phyloP scores from a whole-genome alignment of 2,888 invertebrate genomes.

The Lissocephala sabroskyi region DNA sequence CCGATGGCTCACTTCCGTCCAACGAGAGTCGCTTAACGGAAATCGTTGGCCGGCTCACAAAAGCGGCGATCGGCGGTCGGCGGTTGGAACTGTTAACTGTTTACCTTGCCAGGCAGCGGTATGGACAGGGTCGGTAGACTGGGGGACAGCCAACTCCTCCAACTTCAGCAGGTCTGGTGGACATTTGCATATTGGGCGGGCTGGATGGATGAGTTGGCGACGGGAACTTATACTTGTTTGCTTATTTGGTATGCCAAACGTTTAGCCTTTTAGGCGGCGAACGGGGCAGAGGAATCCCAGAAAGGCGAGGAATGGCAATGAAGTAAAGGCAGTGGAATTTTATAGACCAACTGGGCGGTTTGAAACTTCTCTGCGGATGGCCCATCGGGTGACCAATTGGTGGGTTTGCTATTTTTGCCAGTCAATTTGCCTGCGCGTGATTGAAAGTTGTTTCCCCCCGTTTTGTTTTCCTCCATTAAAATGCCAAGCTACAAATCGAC shows the following conservation, averaged over 20 bases:
- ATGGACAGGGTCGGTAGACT: slow-evolving; percentile 31
- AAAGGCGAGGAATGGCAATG: slow-evolving; percentile 11
- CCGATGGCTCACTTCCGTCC: not conserved
- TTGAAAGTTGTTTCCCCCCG: slow-evolving; percentile 18
- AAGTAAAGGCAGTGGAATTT: too few species aligned
- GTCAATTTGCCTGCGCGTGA: slow-evolving; percentile 8
- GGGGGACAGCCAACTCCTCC: slow-evolving; percentile 26
- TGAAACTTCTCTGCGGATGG: too few species aligned
- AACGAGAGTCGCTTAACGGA: slow-evolving; percentile 33
- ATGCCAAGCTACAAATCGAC: slow-evolving; percentile 39
- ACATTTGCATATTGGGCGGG: slow-evolving; percentile 31
- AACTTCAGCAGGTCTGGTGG: slow-evolving; percentile 9
- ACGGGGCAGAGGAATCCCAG: not conserved
- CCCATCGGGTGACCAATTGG: not conserved
- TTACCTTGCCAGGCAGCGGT: slow-evolving; percentile 21
- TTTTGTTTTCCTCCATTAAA: slow-evolving; percentile 38
- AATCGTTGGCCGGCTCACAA: slow-evolving; percentile 31
- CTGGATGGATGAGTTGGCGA: too few species aligned
- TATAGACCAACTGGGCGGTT: too few species aligned
- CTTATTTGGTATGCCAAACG: slow-evolving; percentile 48
- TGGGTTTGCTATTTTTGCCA: not conserved
- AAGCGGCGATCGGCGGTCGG: too few species aligned
- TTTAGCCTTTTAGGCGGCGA: slow-evolving; percentile 44
- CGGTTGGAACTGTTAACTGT: slow-evolving; percentile 50
- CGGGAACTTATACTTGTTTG: slow-evolving; percentile 7